Conservation (phyloP, 2,888 invertebrate genomes). For the Chaitophorus viminalis region DNA sequence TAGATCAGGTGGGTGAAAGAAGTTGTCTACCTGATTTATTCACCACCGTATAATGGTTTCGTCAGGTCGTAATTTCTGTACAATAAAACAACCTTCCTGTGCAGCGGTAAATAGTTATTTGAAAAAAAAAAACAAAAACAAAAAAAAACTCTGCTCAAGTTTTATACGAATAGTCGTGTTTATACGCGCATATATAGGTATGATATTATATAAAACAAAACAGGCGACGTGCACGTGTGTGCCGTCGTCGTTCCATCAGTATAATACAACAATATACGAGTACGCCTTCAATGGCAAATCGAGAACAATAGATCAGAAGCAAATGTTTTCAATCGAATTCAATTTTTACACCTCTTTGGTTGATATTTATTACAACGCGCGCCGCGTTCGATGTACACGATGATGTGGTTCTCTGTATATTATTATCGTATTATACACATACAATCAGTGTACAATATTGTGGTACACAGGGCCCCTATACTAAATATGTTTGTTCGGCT, state of each 20-base stretch:
- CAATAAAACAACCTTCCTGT: conserved; percentile 26
- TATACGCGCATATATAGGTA: background rate
- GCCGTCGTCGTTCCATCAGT: background rate
- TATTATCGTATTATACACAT: too few relatives aligned
- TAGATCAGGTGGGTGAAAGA: background rate
- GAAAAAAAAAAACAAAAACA: background rate
- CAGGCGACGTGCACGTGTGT: background rate
- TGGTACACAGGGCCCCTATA: too few relatives aligned
- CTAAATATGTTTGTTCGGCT: too few relatives aligned
- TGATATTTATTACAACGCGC: background rate
- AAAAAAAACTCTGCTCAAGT: background rate
- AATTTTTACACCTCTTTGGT: background rate
- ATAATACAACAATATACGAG: too few relatives aligned
- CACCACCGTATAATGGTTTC: conserved; percentile 14
- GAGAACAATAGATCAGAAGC: conserved; percentile 18
- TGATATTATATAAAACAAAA: conserved; percentile 12
- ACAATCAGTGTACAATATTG: too few relatives aligned
- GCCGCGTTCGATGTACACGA: background rate
- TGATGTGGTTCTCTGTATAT: too few relatives aligned
- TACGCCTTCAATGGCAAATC: background rate
- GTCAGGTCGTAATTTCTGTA: conserved; percentile 11
- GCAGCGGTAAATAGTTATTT: background rate
- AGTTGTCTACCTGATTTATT: background rate
- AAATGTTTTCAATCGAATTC: background rate
- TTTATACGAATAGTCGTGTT: background rate